Percentiles rank a stretch among this genome's conserved stretches.
phyloP scores from a whole-genome alignment of 2,888 invertebrate genomes.

The Panopea generosa region DNA sequence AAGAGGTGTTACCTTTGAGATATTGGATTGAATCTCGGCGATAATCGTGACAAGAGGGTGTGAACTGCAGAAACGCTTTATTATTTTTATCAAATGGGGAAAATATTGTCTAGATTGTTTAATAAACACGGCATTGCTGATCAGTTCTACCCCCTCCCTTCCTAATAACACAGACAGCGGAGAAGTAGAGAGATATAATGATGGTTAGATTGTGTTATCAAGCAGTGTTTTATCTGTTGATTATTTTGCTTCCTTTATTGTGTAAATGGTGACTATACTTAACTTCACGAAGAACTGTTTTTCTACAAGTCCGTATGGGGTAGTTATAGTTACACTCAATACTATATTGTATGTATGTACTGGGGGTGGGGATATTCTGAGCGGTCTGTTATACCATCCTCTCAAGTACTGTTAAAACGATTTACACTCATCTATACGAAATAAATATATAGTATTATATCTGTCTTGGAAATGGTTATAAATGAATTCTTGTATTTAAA shows the following conservation, averaged over 20 bases:
- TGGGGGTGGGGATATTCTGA: no score
- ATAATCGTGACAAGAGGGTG: slow-evolving; percentile 1
- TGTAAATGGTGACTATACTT: no score
- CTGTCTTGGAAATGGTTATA: no score
- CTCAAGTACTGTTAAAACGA: no score
- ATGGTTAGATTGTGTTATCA: background rate
- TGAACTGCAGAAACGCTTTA: slow-evolving; percentile 22
- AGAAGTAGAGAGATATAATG: background rate
- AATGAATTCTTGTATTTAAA: no score
- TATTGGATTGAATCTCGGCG: slow-evolving; percentile 21
- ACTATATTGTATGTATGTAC: no score
- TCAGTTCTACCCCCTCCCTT: slow-evolving; percentile 7
- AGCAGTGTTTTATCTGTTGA: background rate
- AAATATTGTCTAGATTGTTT: slow-evolving; percentile 25
- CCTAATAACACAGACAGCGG: slow-evolving; percentile 10
- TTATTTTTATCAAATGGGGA: slow-evolving; percentile 36
- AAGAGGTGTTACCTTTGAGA: slow-evolving; percentile 49
- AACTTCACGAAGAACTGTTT: no score
- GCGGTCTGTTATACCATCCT: no score
- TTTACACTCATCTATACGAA: no score
- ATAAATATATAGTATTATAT: no score
- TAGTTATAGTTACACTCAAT: no score
- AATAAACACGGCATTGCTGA: slow-evolving; percentile 6
- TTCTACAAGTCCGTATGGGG: no score
- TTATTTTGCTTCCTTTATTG: background rate